Percentiles rank a stretch among this genome's conserved stretches.
These are phyloP conservation scores for Tinamus guttatus DNA, from an alignment of 2,113 vertebrate species.

Conservation along the genomic window DNA sequence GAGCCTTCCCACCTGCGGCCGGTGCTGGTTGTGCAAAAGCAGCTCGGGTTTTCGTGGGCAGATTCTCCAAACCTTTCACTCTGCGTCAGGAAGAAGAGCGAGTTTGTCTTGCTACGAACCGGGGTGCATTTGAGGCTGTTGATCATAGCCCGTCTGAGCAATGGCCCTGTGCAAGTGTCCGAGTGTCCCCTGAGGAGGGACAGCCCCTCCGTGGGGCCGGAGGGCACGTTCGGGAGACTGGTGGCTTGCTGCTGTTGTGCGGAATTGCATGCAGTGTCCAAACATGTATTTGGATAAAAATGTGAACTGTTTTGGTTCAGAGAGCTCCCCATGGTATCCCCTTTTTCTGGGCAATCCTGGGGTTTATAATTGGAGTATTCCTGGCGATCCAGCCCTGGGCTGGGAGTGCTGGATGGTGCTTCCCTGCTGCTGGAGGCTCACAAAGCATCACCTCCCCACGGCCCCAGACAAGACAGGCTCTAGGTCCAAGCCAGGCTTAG, in stretches of 20 bases:
- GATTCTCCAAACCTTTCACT: not conserved
- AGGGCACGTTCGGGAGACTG: not conserved
- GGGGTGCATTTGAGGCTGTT: not conserved
- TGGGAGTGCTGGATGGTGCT: not conserved
- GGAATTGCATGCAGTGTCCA: not conserved
- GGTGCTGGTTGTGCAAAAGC: rapidly evolving
- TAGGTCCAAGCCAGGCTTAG: not conserved
- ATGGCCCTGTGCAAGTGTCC: not conserved
- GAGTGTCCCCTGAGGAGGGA: rapidly evolving
- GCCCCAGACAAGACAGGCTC: not conserved
- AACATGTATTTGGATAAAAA: not conserved
- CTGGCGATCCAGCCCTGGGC: not conserved
- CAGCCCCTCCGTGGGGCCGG: not conserved
- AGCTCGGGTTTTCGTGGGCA: rapidly evolving
- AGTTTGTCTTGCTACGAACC: not conserved
- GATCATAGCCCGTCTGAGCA: not conserved
- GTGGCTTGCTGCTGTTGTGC: rapidly evolving
- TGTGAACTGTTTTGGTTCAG: not conserved
- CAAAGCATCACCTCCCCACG: not conserved
- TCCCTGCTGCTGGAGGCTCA: not conserved
- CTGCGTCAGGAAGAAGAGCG: rapidly evolving
- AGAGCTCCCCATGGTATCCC: not conserved
- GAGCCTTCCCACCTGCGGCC: not conserved
- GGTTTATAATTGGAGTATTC: not conserved
- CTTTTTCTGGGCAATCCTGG: not conserved